Percentiles rank a stretch among this genome's conserved stretches.
phyloP scores from a whole-genome alignment of 2,113 vertebrate genomes.

The Monarcha castaneiventris region DNA sequence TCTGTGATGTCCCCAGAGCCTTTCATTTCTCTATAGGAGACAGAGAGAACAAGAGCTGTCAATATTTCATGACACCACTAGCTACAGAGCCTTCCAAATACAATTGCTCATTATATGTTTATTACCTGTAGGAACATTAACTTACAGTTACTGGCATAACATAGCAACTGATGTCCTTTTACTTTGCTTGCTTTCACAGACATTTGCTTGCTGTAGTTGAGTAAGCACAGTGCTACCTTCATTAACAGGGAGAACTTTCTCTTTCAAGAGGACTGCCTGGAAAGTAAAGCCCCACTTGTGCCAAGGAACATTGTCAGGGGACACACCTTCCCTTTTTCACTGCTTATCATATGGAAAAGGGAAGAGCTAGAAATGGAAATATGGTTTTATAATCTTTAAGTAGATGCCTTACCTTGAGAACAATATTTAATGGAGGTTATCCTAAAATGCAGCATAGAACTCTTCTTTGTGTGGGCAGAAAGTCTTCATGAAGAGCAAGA shows the following conservation, averaged over 20 bases:
- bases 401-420: background rate
- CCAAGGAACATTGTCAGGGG: background rate
- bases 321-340: background rate
- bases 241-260: constrained; percentile 19
- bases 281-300: background rate
- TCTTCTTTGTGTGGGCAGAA: background rate
- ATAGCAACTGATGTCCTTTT: background rate
- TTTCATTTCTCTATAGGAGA: background rate
- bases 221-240: background rate
- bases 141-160: background rate
- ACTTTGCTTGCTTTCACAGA: background rate
- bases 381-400: background rate
- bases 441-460: background rate
- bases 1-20: background rate
- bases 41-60: background rate
- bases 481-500: background rate
- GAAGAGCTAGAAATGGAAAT: background rate
- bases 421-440: background rate
- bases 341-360: background rate
- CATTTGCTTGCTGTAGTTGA: constrained; percentile 9
- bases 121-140: background rate
- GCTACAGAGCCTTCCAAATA: background rate
- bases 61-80: background rate
- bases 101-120: background rate
- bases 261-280: constrained; percentile 16